A percentile compares a stretch with the other conserved stretches of the same genome.
These are phyloP conservation scores for Cecidostiba fungosa DNA, from an alignment of 2,888 invertebrate genomes.

Conservation along the genomic window DNA sequence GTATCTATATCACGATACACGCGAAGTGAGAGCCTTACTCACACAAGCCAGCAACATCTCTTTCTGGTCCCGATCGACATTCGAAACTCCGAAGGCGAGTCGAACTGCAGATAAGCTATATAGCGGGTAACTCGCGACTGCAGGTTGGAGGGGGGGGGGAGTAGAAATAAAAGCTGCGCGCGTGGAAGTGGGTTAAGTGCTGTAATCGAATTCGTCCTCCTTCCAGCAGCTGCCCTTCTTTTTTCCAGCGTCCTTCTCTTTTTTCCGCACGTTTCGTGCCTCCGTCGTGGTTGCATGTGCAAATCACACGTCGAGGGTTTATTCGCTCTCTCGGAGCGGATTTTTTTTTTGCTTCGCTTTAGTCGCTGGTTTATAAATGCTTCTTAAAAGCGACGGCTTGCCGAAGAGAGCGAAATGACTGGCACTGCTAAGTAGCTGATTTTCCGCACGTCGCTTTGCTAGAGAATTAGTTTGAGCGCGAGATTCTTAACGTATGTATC, in stretches of 20 bases:
- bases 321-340: neutral
- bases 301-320: slow-evolving; percentile 30
- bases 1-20: neutral
- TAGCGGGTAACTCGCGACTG: neutral
- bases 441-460: neutral
- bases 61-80: neutral
- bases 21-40: neutral
- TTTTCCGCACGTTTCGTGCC: neutral
- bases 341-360: neutral
- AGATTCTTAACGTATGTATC: neutral
- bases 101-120: slow-evolving; percentile 3
- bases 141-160: neutral
- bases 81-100: neutral
- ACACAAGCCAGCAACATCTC: neutral
- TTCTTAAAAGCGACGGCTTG: neutral
- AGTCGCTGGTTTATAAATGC: neutral
- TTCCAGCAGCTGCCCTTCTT: neutral
- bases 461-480: neutral
- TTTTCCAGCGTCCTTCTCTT: slow-evolving; percentile 10
- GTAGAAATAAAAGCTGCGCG: slow-evolving; percentile 44
- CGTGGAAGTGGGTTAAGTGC: slow-evolving; percentile 58
- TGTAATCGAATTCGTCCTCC: slow-evolving; percentile 52
- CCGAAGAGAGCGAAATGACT: neutral
- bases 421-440: neutral
- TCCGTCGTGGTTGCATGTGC: slow-evolving; percentile 11